Percentiles rank a stretch among this genome's conserved stretches.
Evolutionary conservation across 2,797 vertebrate species (phyloP).

Genomic region (Xiphorhynchus erythropygius): DNA sequence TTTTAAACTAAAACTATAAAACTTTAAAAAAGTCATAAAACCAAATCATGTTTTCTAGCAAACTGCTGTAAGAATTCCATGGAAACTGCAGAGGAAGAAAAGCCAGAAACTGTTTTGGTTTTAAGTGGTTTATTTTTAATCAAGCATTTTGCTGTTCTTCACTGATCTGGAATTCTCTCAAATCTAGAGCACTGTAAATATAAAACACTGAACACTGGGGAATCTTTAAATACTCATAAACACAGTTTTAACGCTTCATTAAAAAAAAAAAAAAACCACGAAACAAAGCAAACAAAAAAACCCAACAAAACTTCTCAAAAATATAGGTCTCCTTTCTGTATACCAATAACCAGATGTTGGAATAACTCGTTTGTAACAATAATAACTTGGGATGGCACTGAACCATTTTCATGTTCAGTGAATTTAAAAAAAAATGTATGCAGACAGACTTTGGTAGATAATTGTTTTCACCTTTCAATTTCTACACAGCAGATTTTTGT

Average conservation of each 20-base stretch:
- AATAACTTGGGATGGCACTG: background rate
- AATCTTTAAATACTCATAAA: constrained; percentile 57
- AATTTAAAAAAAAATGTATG: constrained; percentile 10
- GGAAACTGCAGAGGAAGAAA: constrained; percentile 8
- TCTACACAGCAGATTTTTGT: constrained; percentile 32
- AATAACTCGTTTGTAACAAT: constrained; percentile 35
- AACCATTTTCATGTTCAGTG: constrained; percentile 39
- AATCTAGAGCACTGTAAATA: constrained; percentile 51
- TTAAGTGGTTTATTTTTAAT: constrained; percentile 64
- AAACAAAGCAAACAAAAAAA: background rate
- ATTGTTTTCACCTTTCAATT: constrained; percentile 54
- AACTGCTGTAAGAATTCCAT: constrained; percentile 3
- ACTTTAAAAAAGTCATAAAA: background rate
- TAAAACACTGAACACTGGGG: constrained; percentile 49
- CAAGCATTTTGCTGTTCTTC: background rate
- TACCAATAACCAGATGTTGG: constrained; percentile 30
- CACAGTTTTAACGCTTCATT: constrained; percentile 22
- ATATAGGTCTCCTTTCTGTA: background rate
- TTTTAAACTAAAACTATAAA: background rate
- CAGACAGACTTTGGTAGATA: constrained; percentile 27
- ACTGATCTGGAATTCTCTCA: constrained; percentile 42
- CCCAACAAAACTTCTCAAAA: background rate
- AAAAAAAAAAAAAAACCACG: background rate
- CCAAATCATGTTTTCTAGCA: background rate
- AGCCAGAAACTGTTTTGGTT: background rate